phyloP scores from a whole-genome alignment of 2,888 invertebrate species.

The Slavum lentiscoides region DNA sequence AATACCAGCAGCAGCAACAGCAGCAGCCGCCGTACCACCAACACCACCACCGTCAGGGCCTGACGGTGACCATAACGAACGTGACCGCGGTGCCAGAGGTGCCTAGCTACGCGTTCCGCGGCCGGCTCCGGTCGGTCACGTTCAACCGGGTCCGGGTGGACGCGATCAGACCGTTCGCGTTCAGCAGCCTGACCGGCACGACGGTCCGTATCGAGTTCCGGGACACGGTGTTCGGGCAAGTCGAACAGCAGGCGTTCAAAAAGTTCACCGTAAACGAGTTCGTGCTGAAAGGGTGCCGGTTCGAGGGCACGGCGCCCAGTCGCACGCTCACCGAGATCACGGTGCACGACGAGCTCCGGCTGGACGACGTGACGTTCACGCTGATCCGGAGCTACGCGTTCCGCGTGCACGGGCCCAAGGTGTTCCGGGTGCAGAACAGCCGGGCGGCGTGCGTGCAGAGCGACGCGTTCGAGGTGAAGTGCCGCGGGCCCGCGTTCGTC shows the following conservation, averaged over 20 bases:
- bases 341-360: constrained; percentile 68
- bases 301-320: constrained; percentile 61
- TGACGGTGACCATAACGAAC: constrained; percentile 59
- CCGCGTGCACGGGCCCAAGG: constrained; percentile 68
- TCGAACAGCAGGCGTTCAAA: constrained; percentile 76
- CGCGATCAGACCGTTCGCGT: constrained; percentile 71
- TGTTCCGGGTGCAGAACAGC: constrained; percentile 68
- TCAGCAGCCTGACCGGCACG: constrained; percentile 72
- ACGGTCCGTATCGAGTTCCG: constrained; percentile 67
- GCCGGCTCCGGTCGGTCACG: constrained; percentile 68
- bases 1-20: background rate
- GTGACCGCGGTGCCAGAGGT: constrained; percentile 61
- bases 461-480: constrained; percentile 68
- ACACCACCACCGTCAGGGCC: constrained; percentile 59
- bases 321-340: constrained; percentile 68
- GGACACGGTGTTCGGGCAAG: constrained; percentile 66
- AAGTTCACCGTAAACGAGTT: constrained; percentile 74
- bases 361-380: constrained; percentile 70
- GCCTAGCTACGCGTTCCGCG: constrained; percentile 69
- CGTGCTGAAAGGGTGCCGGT: constrained; percentile 67
- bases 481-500: constrained; percentile 67
- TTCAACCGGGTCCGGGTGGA: constrained; percentile 69
- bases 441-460: constrained; percentile 67
- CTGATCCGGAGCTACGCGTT: constrained; percentile 72
- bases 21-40: background rate